Evolutionary conservation across 2,797 vertebrate species (phyloP), one percentile per base, ranked within the genome.

Genomic region (Pseudopleuronectes americanus): DNA sequence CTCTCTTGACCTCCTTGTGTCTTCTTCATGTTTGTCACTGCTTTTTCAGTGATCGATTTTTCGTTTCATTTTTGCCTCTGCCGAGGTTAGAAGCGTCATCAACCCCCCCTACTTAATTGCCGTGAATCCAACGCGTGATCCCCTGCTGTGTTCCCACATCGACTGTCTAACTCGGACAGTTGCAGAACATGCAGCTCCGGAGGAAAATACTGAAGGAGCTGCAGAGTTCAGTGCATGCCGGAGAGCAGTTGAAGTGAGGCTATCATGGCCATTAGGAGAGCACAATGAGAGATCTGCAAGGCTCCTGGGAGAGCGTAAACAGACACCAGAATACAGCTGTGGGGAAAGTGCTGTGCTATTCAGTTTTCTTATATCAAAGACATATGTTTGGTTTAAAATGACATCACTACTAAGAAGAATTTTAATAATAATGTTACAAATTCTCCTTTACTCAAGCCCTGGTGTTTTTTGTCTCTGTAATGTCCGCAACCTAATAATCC

Each of bases 401-500:
- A 47, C 43, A 17, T 19, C 43, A n/a, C 8, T 33, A n/a, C 8
- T 33, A 33, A 10, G 33, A 60, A 23, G n/a, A 21, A 64, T 41
- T 31, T 54, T 3, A 19, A 43, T 26, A 47, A 26, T 19, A 1
- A 13, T 16, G 6, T 6, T 6, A 19, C 1, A 43, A 38, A 64
- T 19, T 26, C 31, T 17, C n/a, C 14, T 68, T n/a, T 9, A 2
- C 47, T 49, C 1, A 0, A 26, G 33, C 54, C 57, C 61, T 59
- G 45, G 45, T 61, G 59, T 61, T 41, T 56, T 68, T 17, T 64
- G 47, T 48, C 47, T 62, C 22, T 64, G 17, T 76, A 84, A 90
- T 87, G 81, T 84, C 68, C 81, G 71, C 68, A 82, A 38, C 77
- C 66, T 71, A 54, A 59, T 57, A 68, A 70, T 57, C 45, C 55